Conservation (phyloP, 2,797 vertebrate genomes). For the Pantherophis alleghaniensis region DNA sequence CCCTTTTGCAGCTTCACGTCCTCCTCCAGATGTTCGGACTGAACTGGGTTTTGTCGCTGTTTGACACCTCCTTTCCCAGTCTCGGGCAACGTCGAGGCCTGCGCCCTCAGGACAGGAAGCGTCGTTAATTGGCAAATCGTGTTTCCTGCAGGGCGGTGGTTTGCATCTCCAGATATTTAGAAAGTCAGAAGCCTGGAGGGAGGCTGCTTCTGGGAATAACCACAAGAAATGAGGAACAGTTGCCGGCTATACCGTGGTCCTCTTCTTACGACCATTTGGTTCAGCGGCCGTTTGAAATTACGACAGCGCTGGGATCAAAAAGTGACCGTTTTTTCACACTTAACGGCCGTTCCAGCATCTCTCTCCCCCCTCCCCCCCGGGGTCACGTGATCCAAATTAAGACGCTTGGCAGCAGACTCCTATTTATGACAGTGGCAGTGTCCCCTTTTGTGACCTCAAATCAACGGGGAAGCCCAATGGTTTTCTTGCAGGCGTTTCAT, state of each 20-base stretch:
- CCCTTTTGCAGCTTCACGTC: neutral
- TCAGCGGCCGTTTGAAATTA: neutral
- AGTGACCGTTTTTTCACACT: neutral
- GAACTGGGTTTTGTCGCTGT: neutral
- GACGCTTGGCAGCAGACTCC: too few relatives aligned
- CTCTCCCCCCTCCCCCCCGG: too few relatives aligned
- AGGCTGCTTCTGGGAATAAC: neutral
- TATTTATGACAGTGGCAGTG: too few relatives aligned
- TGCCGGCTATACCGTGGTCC: neutral
- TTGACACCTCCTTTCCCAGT: fast-evolving
- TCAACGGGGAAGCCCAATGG: too few relatives aligned
- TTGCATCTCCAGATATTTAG: neutral
- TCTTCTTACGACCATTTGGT: neutral
- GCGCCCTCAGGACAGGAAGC: neutral
- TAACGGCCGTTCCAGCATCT: too few relatives aligned
- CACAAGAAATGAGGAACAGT: neutral
- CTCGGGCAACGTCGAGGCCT: neutral
- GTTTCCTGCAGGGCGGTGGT: neutral
- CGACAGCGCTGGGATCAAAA: neutral
- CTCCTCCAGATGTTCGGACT: neutral
- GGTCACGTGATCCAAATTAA: too few relatives aligned
- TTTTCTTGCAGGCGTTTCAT: neutral
- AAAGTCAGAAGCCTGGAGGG: neutral
- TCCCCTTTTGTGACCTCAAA: neutral
- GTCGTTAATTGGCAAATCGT: fast-evolving